Evolutionary conservation across 2,113 vertebrate genomes (phyloP), one percentile per base, ranked within the genome.

Genomic region (Fulica atra): DNA sequence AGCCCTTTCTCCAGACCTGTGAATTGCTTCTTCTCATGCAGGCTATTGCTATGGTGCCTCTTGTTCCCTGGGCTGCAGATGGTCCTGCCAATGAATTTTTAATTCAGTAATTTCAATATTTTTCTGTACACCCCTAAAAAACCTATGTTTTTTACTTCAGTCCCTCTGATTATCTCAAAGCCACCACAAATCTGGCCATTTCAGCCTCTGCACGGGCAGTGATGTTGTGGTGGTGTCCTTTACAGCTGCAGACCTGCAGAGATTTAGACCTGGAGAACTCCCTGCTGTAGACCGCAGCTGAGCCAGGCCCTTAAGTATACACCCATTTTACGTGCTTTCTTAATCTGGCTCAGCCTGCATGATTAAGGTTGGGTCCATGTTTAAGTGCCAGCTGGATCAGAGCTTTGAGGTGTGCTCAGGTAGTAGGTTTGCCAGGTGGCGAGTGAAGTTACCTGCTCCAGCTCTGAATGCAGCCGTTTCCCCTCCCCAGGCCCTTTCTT

Each of bases 141-240:
- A 16, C 2, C 4, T 26, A 6, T 20, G 3, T 57, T 92, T 46
- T 89, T 72, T 36, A 54, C 35, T 68, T 84, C 54, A 70, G 20
- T 4, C 14, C 51, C 35, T 56, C 56, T 33, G n/a, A 64, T 76
- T 84, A n/a, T 64, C 35, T 57, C 29, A 53, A 51, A 89, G 66
- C 13, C 2, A 1, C n/a, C 6, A 1, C 16, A 69, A 92, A 81
- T 31, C 8, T 33, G 33, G 5, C 20, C 5, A 0, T 63, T 60
- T 53, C 35, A 60, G 12, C 5, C 36, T 63, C 73, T 70, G 26
- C 16, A 8, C 2, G 1, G 19, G n/a, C 13, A 46, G 11, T 1
- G 2, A 12, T 13, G 20, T 14, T 13, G 20, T 14, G 23, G 16
- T 29, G 68, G 29, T 48, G 42, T 8, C 11, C 63, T 86, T 48